These are phyloP conservation scores for Automeris io DNA, from an alignment of 2,888 invertebrate genomes.

Conservation along the genomic window DNA sequence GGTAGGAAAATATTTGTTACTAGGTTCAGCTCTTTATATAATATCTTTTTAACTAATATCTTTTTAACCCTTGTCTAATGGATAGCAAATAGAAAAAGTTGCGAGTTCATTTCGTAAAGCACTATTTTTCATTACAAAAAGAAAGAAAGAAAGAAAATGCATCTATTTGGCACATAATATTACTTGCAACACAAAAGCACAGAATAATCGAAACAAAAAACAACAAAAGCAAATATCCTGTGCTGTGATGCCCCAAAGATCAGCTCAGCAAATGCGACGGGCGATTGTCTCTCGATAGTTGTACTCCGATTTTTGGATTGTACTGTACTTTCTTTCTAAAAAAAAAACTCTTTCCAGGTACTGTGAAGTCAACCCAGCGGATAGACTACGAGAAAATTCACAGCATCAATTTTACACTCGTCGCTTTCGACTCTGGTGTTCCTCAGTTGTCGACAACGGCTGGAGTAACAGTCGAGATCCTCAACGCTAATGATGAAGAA, in stretches of 20 bases:
- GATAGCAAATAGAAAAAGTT: too few species aligned
- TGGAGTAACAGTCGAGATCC: constrained; percentile 84
- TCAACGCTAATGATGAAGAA: constrained; percentile 92
- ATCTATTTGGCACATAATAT: too few species aligned
- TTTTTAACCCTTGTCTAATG: too few species aligned
- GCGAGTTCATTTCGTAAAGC: too few species aligned
- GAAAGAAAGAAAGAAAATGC: too few species aligned
- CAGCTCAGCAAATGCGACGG: too few species aligned
- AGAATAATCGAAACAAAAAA: too few species aligned
- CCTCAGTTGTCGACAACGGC: constrained; percentile 89
- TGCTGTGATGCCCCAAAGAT: too few species aligned
- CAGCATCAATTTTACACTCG: constrained; percentile 85
- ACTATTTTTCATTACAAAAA: too few species aligned
- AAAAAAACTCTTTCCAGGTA: constrained; percentile 63
- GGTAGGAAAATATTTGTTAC: constrained; percentile 58
- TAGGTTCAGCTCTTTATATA: background rate
- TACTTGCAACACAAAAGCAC: too few species aligned
- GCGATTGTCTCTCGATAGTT: background rate
- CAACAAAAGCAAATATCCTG: too few species aligned
- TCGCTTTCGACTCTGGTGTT: constrained; percentile 91
- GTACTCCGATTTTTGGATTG: background rate
- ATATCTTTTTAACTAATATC: too few species aligned
- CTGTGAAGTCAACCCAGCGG: constrained; percentile 84
- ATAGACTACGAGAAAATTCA: constrained; percentile 91
- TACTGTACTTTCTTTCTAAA: background rate